Evolutionary conservation across 2,113 vertebrate species (phyloP).

Genomic region (Triplophysa tibetana): DNA sequence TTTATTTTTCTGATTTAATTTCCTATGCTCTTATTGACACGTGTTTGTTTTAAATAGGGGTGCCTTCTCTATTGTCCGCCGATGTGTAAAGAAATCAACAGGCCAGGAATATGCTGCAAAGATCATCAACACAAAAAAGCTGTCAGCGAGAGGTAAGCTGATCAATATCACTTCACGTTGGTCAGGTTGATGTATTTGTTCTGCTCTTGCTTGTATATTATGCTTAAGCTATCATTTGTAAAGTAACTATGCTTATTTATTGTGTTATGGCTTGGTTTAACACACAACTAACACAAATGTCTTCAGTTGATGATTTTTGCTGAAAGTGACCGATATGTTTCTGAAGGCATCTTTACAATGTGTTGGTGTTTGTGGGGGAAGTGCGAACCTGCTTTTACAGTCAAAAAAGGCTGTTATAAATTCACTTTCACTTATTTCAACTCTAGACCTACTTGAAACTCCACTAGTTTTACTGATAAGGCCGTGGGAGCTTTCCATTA

Average conservation of each 20-base stretch:
- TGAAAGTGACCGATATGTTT: too few relatives aligned
- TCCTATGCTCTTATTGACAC: not conserved
- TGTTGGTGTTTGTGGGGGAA: too few relatives aligned
- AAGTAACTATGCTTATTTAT: not conserved
- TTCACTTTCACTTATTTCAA: slow-evolving; percentile 9
- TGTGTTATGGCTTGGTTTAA: too few relatives aligned
- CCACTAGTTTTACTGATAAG: not conserved
- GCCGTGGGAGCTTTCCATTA: not conserved
- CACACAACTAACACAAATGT: too few relatives aligned
- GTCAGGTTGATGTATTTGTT: not conserved
- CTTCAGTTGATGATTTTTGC: too few relatives aligned
- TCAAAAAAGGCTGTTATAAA: not conserved
- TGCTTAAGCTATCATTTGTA: not conserved
- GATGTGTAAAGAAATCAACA: slow-evolving; percentile 95
- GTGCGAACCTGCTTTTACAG: not conserved
- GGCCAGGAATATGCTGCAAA: slow-evolving; percentile 98
- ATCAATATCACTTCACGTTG: not conserved
- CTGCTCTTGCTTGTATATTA: not conserved
- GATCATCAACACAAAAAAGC: slow-evolving; percentile 99
- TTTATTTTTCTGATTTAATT: not conserved
- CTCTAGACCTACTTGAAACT: slow-evolving; percentile 18
- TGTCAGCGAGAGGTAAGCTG: slow-evolving; percentile 92
- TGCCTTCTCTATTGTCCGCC: slow-evolving; percentile 95
- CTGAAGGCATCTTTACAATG: too few relatives aligned
- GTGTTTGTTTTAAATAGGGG: slow-evolving; percentile 77